Evolutionary conservation across 2,113 vertebrate species (phyloP), one percentile per base, ranked within the genome.

Genomic region (Dendrocopos noguchii): DNA sequence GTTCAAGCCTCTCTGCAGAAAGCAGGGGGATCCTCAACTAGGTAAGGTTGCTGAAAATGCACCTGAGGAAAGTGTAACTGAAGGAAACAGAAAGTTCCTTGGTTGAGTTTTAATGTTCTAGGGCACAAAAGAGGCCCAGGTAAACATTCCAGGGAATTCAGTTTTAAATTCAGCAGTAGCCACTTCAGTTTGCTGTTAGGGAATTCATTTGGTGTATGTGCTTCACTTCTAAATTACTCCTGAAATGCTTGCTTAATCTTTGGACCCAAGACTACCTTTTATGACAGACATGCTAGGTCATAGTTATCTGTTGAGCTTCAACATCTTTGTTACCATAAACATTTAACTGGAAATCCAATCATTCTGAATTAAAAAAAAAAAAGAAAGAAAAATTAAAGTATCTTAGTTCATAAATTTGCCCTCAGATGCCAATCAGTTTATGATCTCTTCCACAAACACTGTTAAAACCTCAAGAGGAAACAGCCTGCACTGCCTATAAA

Each of bases 381-480:
- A 60, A 15, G 77, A 57, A 20, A 29, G 33, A 72, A 57, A 1
- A 60, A 18, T 17, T 50, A 17, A 15, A 71, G 15, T 50, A 77
- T 25, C 10, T 57, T 56, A 25, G 4, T 57, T 65, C 91, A 77
- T 46, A 85, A 55, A 89, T 73, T 42, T 83, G 19, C 36, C 46
- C n/a, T 66, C 60, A 92, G 46, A 44, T 1, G 0, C 50, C 31
- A 44, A 82, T 19, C 61, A 39, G 29, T 71, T 80, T 83, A 76
- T 91, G 20, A 63, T 77, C 65, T 59, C 28, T 93, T 78, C 75
- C 76, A 72, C 33, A 64, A 47, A 85, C n/a, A 29, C 56, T 52
- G 52, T 36, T 71, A 92, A 80, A 87, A 22, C 6, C 81, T 85
- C 12, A 84, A 93, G 84, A 87, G 53, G 84, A 92, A 95, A 84